phyloP scores from a whole-genome alignment of 1,140 invertebrate genomes.

The Listronotus bonariensis region DNA sequence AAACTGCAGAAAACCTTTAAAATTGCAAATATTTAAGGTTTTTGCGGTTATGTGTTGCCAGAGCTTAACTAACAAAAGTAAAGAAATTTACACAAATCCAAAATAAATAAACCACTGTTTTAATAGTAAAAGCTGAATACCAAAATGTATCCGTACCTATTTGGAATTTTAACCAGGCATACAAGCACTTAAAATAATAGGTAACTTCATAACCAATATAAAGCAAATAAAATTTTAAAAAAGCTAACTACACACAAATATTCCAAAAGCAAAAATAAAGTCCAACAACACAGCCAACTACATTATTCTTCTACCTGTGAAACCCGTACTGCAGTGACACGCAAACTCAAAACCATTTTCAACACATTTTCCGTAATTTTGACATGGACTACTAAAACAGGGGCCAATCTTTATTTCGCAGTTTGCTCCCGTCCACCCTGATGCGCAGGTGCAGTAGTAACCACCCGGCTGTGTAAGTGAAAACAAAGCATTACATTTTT shows the following conservation, averaged over 20 bases:
- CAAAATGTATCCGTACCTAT: no score
- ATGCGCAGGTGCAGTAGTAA: slow-evolving; percentile 75
- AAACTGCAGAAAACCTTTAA: no score
- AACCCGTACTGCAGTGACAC: slow-evolving; percentile 73
- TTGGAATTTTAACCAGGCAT: no score
- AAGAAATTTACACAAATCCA: no score
- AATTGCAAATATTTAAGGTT: no score
- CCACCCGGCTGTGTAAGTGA: slow-evolving; percentile 58
- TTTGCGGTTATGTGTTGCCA: no score
- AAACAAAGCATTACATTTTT: not conserved
- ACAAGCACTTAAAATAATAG: no score
- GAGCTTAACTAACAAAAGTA: no score
- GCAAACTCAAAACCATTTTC: slow-evolving; percentile 65
- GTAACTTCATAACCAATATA: not conserved
- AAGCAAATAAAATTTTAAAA: slow-evolving; percentile 3
- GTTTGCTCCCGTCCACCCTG: slow-evolving; percentile 69
- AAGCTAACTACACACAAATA: not conserved
- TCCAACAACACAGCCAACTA: no score
- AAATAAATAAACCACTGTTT: no score
- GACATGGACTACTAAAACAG: slow-evolving; percentile 66
- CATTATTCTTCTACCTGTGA: slow-evolving; percentile 60
- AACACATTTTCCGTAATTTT: slow-evolving; percentile 71
- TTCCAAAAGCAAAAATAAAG: no score
- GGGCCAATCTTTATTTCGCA: slow-evolving; percentile 64
- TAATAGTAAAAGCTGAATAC: no score